These are phyloP conservation scores for Colistium nudipinnis DNA, from an alignment of 2,113 vertebrate genomes.

Conservation along the genomic window DNA sequence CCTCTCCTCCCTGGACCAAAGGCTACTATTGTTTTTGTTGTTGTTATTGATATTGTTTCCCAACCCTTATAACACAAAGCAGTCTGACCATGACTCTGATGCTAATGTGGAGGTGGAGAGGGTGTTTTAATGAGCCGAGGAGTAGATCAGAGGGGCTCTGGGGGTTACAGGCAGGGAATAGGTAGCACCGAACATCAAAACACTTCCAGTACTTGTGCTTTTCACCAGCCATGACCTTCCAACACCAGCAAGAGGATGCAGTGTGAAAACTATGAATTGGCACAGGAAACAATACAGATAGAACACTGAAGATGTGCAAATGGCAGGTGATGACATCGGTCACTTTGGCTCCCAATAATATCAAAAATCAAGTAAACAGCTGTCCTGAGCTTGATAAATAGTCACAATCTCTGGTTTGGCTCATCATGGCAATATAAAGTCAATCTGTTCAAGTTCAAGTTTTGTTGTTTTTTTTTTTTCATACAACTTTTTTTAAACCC, in stretches of 20 bases:
- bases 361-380: neutral
- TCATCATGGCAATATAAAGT: no score
- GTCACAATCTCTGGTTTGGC: no score
- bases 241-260: slow-evolving; percentile 26
- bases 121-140: slow-evolving; percentile 81
- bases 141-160: slow-evolving; percentile 76
- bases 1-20: slow-evolving; percentile 78
- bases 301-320: slow-evolving; percentile 1
- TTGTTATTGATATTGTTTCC: slow-evolving; percentile 85
- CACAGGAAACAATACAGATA: slow-evolving; percentile 14
- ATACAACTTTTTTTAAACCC: no score
- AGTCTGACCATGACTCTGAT: slow-evolving; percentile 86
- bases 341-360: neutral
- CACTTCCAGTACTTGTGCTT: slow-evolving; percentile 54
- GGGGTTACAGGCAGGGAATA: slow-evolving; percentile 60
- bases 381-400: no score
- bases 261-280: slow-evolving; percentile 38
- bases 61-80: slow-evolving; percentile 80
- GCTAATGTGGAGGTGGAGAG: slow-evolving; percentile 82
- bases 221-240: slow-evolving; percentile 71
- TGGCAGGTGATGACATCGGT: slow-evolving; percentile 1
- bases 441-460: neutral
- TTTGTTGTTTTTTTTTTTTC: no score
- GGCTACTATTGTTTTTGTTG: slow-evolving; percentile 86
- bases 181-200: slow-evolving; percentile 78